Evolutionary conservation across 2,797 vertebrate genomes (phyloP).

Genomic region (Sebastes steindachneri): DNA sequence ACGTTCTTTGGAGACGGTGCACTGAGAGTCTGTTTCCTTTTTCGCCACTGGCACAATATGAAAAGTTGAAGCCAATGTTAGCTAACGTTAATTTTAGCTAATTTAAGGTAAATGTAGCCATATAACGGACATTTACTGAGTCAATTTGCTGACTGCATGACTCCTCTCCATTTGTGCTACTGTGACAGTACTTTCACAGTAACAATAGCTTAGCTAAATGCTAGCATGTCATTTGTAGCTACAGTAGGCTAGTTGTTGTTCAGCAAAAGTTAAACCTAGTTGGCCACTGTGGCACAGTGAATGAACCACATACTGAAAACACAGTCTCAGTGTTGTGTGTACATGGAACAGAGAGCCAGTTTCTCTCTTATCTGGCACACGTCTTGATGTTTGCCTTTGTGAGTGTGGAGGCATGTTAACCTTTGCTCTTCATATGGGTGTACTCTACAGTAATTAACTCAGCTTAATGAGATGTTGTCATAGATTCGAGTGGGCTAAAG

Average conservation of each 20-base stretch:
- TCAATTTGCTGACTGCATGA: neutral
- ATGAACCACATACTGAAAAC: neutral
- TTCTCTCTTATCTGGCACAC: neutral
- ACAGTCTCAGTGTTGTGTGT: too few species aligned
- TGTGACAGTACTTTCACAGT: neutral
- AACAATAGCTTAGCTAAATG: neutral
- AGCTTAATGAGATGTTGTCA: constrained; percentile 13
- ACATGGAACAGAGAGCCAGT: neutral
- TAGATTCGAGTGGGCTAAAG: constrained; percentile 3
- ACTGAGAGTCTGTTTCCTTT: too few species aligned
- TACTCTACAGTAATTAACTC: constrained; percentile 7
- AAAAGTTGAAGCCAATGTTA: neutral
- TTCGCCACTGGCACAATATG: neutral
- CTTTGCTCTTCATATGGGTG: constrained; percentile 4
- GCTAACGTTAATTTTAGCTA: neutral
- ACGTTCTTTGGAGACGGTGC: too few species aligned
- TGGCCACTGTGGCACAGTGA: neutral
- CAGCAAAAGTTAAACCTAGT: neutral
- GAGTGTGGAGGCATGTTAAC: neutral
- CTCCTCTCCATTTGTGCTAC: neutral
- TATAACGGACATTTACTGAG: neutral
- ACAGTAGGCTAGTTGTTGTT: neutral
- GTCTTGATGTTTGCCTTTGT: constrained; percentile 20
- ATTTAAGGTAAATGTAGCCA: neutral
- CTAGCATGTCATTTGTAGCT: neutral